Base-by-base conservation (phyloP, 2,888 invertebrate species). In the Leistus spinibarbis region DNA sequence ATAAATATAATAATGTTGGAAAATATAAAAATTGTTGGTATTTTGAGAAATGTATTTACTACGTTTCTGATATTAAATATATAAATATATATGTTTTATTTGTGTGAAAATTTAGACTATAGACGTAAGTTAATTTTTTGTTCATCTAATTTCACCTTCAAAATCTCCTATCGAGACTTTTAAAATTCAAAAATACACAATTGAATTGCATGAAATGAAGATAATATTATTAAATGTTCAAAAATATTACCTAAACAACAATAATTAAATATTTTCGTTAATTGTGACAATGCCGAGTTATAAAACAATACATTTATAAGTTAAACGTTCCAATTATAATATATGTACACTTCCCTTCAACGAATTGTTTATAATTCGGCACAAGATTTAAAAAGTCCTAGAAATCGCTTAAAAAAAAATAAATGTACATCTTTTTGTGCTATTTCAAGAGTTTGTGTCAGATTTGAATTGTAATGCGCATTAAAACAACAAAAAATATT, bases 221-320 rank as follows among this genome's bases (percentile, higher is more conserved):
- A 16, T 23, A 67, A 73, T 73, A 73, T 60, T 73, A 73, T 60
- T 73, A 73, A 73, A 73, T 73, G 73, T 73, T 73, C 60, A 73
- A 60, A n/a, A n/a, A 60, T 60, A 22, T 60, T 40, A 40, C 40
- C 3, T 40, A 40, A 40, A 40, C 7, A 40, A 40, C 40, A 40
- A 40, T 16, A 57, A 57, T 57, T 57, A 57, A 57, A 57, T 20
- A 57, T 19, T 57, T 57, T 19, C n/a, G 20, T 57, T 17, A 57
- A 57, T 19, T 19, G 20, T 19, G 16, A 57, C 10, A 57, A 17
- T 19, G 20, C 10, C 17, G 20, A 57, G 17, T 19, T 19, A 57
- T 57, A 20, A 57, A 10, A 57, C 20, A 57, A 57, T 19, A 10
- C 3, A 1, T 19, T 10, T 17, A n/a, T 57, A 57, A 19, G 20